phyloP scores from a whole-genome alignment of 2,113 vertebrate genomes.

The Gobio gobio region DNA sequence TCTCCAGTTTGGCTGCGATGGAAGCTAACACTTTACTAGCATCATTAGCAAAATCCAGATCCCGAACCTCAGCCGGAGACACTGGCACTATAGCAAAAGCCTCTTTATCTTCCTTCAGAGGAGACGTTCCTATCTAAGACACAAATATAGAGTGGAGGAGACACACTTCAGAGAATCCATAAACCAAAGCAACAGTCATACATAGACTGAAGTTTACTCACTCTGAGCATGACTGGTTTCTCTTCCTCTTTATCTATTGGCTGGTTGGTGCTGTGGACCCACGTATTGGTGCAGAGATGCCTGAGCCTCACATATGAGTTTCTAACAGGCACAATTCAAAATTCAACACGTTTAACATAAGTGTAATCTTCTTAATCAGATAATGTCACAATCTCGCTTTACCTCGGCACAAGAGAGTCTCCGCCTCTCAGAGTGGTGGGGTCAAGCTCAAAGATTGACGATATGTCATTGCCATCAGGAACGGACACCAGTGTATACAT shows the following conservation, averaged over 20 bases:
- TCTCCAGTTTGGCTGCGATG: conserved; percentile 96
- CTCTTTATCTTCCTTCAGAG: conserved; percentile 97
- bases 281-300: conserved; percentile 98
- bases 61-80: conserved; percentile 95
- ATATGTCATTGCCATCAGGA: conserved; percentile 96
- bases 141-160: not conserved
- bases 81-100: conserved; percentile 97
- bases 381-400: conserved; percentile 38
- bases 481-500: conserved; percentile 94
- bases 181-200: conserved; percentile 63
- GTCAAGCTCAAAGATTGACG: conserved; percentile 97
- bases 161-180: not conserved
- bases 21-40: conserved; percentile 97
- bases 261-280: conserved; percentile 98
- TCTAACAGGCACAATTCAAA: conserved; percentile 70
- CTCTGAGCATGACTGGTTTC: conserved; percentile 92
- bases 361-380: not conserved
- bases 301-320: conserved; percentile 97
- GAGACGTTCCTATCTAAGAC: conserved; percentile 92
- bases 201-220: conserved; percentile 75
- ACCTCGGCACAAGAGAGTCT: conserved; percentile 98
- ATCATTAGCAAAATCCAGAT: conserved; percentile 98
- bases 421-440: conserved; percentile 94
- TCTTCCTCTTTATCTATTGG: conserved; percentile 99
- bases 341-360: not conserved